These are phyloP conservation scores for Argyresthia goedartella DNA, from an alignment of 2,888 invertebrate species.

Conservation along the genomic window DNA sequence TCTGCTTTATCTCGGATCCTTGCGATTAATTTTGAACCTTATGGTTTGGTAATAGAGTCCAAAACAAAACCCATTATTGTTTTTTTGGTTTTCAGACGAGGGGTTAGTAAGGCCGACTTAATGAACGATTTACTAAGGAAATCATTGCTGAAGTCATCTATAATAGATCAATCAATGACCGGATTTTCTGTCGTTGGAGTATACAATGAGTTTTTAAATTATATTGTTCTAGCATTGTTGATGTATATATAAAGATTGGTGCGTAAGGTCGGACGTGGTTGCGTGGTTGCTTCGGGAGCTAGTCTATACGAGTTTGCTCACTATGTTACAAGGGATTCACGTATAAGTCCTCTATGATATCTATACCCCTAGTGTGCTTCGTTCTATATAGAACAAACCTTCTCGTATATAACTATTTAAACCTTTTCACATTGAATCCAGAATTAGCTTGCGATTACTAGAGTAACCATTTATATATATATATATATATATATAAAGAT, in stretches of 20 bases:
- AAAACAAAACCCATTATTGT: too few species aligned
- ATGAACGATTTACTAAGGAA: too few species aligned
- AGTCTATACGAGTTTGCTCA: constrained; percentile 64
- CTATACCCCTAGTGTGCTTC: constrained; percentile 26
- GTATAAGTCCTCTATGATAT: constrained; percentile 63
- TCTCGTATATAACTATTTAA: constrained; percentile 40
- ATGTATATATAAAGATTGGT: constrained; percentile 49
- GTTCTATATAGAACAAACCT: constrained; percentile 45
- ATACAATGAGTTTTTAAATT: too few species aligned
- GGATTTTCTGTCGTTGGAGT: too few species aligned
- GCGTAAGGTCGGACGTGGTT: constrained; percentile 21
- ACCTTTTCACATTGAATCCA: constrained; percentile 46
- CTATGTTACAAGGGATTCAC: constrained; percentile 63
- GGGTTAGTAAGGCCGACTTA: too few species aligned
- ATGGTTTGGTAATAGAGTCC: too few species aligned
- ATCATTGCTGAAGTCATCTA: too few species aligned
- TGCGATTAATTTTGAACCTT: too few species aligned
- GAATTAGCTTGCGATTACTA: constrained; percentile 62
- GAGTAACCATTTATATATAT: constrained; percentile 40
- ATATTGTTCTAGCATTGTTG: constrained; percentile 36
- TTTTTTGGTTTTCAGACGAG: too few species aligned
- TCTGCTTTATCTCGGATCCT: too few species aligned
- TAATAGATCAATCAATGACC: too few species aligned
- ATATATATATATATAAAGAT: constrained; percentile 26
- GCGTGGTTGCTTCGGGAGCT: constrained; percentile 43